These are phyloP conservation scores for Rhinogobius similis DNA, from an alignment of 2,113 vertebrate genomes.

Conservation along the genomic window DNA sequence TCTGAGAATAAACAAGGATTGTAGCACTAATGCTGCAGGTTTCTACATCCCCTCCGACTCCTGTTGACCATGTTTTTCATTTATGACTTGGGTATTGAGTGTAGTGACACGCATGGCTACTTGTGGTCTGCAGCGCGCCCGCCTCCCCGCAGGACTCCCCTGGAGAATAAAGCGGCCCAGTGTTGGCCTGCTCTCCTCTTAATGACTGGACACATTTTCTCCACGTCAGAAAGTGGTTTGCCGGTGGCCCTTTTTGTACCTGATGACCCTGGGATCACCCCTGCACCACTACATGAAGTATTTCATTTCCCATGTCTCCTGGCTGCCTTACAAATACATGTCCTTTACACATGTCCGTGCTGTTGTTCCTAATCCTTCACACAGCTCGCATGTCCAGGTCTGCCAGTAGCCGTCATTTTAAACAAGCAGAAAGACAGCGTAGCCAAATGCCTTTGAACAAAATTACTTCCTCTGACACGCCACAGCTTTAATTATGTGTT, in stretches of 20 bases:
- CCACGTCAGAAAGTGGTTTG: slow-evolving; percentile 52
- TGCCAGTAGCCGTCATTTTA: slow-evolving; percentile 82
- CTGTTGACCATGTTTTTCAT: slow-evolving; percentile 13
- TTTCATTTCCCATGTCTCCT: slow-evolving; percentile 63
- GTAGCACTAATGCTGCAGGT: background rate
- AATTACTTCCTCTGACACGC: slow-evolving; percentile 93
- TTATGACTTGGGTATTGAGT: slow-evolving; percentile 17
- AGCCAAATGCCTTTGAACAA: slow-evolving; percentile 90
- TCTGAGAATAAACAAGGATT: background rate
- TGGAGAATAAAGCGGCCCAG: slow-evolving; percentile 55
- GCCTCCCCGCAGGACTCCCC: slow-evolving; percentile 51
- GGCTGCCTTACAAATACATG: slow-evolving; percentile 57
- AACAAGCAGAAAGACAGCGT: slow-evolving; percentile 82
- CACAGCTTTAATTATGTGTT: slow-evolving; percentile 91
- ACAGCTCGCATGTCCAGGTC: slow-evolving; percentile 70
- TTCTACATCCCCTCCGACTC: slow-evolving; percentile 13
- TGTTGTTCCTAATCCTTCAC: slow-evolving; percentile 72
- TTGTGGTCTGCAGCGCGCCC: slow-evolving; percentile 45
- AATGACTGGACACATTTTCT: slow-evolving; percentile 69
- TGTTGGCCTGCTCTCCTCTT: slow-evolving; percentile 28
- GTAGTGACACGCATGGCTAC: slow-evolving; percentile 42
- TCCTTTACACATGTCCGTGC: slow-evolving; percentile 67
- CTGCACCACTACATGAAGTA: slow-evolving; percentile 46
- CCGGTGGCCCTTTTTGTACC: slow-evolving; percentile 43
- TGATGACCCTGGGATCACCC: slow-evolving; percentile 58